A percentile compares a stretch with the other conserved stretches of the same genome.
Conservation (phyloP, 1,140 invertebrate genomes). For the Panagrolaimus sp. region DNA sequence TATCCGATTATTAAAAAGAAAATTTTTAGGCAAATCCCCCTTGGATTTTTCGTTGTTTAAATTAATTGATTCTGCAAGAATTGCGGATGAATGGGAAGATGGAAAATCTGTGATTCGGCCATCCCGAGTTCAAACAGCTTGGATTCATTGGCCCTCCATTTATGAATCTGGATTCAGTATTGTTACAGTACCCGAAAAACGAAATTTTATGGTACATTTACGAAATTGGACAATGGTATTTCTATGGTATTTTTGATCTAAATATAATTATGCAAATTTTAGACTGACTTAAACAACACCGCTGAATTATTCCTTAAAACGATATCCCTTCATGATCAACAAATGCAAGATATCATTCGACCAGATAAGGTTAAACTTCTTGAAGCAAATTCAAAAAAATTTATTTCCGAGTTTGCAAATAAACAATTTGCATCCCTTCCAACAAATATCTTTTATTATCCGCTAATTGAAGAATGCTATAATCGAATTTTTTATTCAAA, state of each 20-base stretch:
- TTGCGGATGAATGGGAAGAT: not conserved
- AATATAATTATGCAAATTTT: not conserved
- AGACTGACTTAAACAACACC: not conserved
- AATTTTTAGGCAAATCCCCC: not conserved
- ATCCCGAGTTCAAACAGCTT: not conserved
- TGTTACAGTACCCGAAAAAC: not conserved
- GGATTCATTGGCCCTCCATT: slow-evolving; percentile 11
- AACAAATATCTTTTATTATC: slow-evolving; percentile 25
- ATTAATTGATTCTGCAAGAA: not conserved
- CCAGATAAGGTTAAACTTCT: not conserved
- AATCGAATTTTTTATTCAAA: slow-evolving; percentile 33
- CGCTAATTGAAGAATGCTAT: slow-evolving; percentile 36
- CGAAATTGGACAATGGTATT: not conserved
- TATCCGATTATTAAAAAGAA: not conserved
- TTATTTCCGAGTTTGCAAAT: not conserved
- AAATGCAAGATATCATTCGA: not conserved
- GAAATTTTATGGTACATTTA: slow-evolving; percentile 15
- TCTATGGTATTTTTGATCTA: not conserved
- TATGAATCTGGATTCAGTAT: not conserved
- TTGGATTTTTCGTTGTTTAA: not conserved
- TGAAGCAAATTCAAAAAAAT: not conserved
- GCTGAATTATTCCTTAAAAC: not conserved
- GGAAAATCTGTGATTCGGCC: not conserved
- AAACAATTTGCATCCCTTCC: slow-evolving; percentile 16
- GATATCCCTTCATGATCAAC: not conserved